These are phyloP conservation scores for Drosophila borealis DNA, from an alignment of 2,888 invertebrate species.

Conservation along the genomic window DNA sequence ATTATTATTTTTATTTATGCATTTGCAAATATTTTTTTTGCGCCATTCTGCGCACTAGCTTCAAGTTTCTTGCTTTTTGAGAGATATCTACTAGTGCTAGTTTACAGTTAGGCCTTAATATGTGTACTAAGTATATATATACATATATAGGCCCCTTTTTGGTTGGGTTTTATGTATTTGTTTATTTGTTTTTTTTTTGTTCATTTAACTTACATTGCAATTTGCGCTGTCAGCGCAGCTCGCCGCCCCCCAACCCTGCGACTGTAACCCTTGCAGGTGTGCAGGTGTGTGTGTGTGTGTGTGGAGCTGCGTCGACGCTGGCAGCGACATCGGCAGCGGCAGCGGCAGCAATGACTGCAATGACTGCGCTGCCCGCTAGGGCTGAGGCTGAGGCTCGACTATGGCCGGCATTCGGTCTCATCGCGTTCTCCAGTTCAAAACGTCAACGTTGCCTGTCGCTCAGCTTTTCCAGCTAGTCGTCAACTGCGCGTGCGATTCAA, in stretches of 20 bases:
- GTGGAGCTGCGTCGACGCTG: conserved; percentile 5
- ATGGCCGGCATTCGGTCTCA: conserved; percentile 80
- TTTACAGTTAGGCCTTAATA: too few species aligned
- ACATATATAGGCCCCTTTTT: neutral
- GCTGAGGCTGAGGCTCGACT: conserved; percentile 53
- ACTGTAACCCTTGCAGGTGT: too few species aligned
- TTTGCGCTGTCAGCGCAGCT: conserved; percentile 36
- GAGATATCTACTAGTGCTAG: too few species aligned
- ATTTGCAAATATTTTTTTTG: conserved; percentile 37
- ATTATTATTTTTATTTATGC: conserved; percentile 21
- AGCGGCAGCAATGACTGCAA: conserved; percentile 8
- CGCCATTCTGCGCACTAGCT: conserved; percentile 30
- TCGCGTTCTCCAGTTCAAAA: conserved; percentile 79
- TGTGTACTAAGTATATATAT: too few species aligned
- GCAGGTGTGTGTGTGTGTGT: too few species aligned
- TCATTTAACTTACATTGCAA: conserved; percentile 47
- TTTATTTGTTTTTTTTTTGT: neutral
- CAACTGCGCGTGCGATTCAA: conserved; percentile 52
- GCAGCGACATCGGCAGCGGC: conserved; percentile 22
- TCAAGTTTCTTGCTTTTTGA: too few species aligned
- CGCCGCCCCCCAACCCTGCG: too few species aligned
- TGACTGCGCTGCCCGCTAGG: conserved; percentile 46
- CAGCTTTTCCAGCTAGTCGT: conserved; percentile 8
- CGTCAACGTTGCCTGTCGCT: conserved; percentile 48
- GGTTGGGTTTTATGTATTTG: conserved; percentile 3